A percentile compares a stretch with the other conserved stretches of the same genome.
Conservation (phyloP, 2,888 invertebrate species). For the Hyppa rectilinea region DNA sequence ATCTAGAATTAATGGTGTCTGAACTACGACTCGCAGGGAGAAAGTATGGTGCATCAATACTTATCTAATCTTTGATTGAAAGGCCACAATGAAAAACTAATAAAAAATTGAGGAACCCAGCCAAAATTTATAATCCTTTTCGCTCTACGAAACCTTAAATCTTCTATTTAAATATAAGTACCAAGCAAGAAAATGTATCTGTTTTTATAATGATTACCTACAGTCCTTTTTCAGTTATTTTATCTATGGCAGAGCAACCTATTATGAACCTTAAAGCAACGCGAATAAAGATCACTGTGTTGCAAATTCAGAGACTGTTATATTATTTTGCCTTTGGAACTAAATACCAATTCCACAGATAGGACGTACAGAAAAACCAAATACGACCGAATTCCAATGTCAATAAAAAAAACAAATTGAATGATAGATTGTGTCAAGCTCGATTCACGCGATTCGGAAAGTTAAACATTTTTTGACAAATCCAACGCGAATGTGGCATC, state of each 20-base stretch:
- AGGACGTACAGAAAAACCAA: not conserved
- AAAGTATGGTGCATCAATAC: not conserved
- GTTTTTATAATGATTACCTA: not conserved
- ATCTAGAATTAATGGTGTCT: not conserved
- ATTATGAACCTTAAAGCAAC: not conserved
- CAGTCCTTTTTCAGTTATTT: not conserved
- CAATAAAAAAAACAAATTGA: slow-evolving; percentile 22
- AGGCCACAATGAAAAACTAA: not conserved
- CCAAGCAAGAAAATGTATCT: not conserved
- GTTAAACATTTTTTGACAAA: slow-evolving; percentile 34
- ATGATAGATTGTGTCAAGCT: slow-evolving; percentile 20
- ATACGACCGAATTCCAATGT: slow-evolving; percentile 1
- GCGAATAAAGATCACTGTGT: not conserved
- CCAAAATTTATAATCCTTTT: not conserved
- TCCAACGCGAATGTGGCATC: not conserved
- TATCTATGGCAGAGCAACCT: not conserved
- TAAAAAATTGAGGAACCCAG: not conserved
- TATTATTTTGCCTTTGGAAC: not conserved
- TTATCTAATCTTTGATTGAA: not conserved
- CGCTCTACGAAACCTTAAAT: not conserved
- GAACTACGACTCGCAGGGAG: not conserved
- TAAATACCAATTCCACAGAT: not conserved
- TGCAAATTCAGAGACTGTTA: not conserved
- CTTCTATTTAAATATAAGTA: not conserved
- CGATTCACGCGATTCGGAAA: slow-evolving; percentile 2